Percentiles rank a stretch among this genome's conserved stretches.
Conservation (phyloP, 2,797 vertebrate species). For the Notolabrus celidotus region DNA sequence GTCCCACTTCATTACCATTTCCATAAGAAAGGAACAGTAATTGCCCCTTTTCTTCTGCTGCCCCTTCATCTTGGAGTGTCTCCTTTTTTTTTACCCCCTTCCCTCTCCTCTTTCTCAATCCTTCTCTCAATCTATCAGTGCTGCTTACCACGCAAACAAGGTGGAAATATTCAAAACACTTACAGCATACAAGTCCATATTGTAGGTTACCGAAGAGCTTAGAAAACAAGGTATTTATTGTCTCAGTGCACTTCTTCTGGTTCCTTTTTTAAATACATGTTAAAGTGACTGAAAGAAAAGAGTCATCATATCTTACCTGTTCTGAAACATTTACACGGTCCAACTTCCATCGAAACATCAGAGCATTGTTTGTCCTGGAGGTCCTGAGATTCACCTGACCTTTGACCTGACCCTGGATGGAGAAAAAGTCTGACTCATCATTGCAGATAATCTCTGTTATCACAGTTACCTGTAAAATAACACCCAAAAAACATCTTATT, state of each 20-base stretch:
- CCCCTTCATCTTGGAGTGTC: slow-evolving; percentile 85
- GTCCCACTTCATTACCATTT: slow-evolving; percentile 90
- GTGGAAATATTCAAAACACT: not conserved
- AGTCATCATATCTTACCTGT: not conserved
- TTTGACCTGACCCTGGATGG: slow-evolving; percentile 48
- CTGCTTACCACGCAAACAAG: slow-evolving; percentile 11
- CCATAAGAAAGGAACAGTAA: slow-evolving; percentile 89
- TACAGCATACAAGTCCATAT: fast-evolving
- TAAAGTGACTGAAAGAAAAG: not conserved
- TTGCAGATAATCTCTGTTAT: not conserved
- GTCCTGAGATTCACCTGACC: slow-evolving; percentile 53
- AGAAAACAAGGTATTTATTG: not conserved
- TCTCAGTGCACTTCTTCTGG: no score
- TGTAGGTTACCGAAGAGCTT: not conserved
- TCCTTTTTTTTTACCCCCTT: slow-evolving; percentile 54
- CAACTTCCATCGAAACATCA: not conserved
- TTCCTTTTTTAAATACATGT: not conserved
- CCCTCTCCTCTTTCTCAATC: slow-evolving; percentile 35
- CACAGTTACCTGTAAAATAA: not conserved
- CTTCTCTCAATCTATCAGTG: slow-evolving; percentile 33
- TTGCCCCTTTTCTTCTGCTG: slow-evolving; percentile 87
- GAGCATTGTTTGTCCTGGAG: slow-evolving; percentile 16
- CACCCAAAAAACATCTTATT: not conserved
- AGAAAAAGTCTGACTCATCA: not conserved
- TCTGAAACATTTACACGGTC: not conserved